Evolutionary conservation across 1,140 invertebrate genomes (phyloP).

Genomic region (Holotrichia oblita): DNA sequence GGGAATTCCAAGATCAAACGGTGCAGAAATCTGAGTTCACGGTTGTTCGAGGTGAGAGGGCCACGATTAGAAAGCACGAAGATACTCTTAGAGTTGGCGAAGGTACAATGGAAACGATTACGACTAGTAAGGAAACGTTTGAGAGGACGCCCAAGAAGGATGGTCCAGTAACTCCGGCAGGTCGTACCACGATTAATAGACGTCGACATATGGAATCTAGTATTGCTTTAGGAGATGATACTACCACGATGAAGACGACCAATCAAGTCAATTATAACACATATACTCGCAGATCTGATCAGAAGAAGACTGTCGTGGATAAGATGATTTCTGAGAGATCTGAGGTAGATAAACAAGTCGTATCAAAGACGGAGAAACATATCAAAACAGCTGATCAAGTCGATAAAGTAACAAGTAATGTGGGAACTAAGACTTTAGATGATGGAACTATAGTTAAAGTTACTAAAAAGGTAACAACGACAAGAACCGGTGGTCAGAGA

Average conservation of each 20-base stretch:
- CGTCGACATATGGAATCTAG: conserved; percentile 71
- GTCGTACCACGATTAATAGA: conserved; percentile 57
- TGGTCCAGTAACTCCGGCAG: conserved; percentile 47
- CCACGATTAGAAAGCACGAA: conserved; percentile 65
- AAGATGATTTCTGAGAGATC: conserved; percentile 41
- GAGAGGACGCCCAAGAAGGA: conserved; percentile 61
- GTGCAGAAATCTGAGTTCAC: conserved; percentile 63
- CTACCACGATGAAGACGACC: conserved; percentile 64
- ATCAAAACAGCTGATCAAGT: not conserved
- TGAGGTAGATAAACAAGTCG: conserved; percentile 43
- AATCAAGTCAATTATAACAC: conserved; percentile 71
- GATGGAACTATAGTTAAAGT: conserved; percentile 66
- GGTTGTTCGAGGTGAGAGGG: conserved; percentile 65
- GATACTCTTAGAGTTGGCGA: conserved; percentile 65
- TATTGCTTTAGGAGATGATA: conserved; percentile 70
- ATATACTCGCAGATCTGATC: conserved; percentile 63
- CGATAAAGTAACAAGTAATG: conserved; percentile 40
- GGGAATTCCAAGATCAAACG: conserved; percentile 66
- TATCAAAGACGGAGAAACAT: conserved; percentile 7
- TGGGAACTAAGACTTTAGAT: conserved; percentile 62
- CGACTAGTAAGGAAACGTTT: conserved; percentile 64
- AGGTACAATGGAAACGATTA: conserved; percentile 65
- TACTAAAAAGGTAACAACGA: conserved; percentile 64
- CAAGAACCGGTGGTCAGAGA: conserved; percentile 15
- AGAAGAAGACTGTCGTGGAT: conserved; percentile 50